phyloP scores from a whole-genome alignment of 2,797 vertebrate genomes.

The Ceyx erithaca region DNA sequence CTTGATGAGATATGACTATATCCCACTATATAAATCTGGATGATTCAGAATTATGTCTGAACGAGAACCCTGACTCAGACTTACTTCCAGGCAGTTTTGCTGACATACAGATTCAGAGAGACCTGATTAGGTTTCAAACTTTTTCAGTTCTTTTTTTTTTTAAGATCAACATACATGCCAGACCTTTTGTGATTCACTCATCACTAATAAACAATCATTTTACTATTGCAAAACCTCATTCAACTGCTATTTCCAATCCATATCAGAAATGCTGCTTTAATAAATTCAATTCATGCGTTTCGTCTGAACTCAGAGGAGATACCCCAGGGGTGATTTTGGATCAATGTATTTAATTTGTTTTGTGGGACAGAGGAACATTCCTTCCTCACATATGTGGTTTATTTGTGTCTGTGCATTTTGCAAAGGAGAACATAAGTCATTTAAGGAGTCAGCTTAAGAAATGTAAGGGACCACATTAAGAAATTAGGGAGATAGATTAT shows the following conservation, averaged over 20 bases:
- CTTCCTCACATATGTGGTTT: constrained; percentile 1
- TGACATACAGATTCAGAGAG: constrained; percentile 36
- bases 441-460: constrained; percentile 14
- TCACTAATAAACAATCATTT: constrained; percentile 57
- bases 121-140: constrained; percentile 28
- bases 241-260: not conserved
- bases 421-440: constrained; percentile 31
- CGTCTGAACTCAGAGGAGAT: not conserved
- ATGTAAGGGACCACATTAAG: constrained; percentile 16
- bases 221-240: constrained; percentile 42
- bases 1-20: not conserved
- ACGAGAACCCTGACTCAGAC: constrained; percentile 18
- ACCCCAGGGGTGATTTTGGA: constrained; percentile 33
- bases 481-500: constrained; percentile 28
- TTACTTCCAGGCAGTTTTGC: constrained; percentile 46
- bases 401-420: constrained; percentile 42
- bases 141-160: constrained; percentile 31
- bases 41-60: not conserved
- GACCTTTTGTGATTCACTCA: constrained; percentile 48
- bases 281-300: not conserved
- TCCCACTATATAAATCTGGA: not conserved
- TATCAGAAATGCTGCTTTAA: constrained; percentile 45
- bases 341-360: constrained; percentile 40
- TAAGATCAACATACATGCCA: constrained; percentile 22
- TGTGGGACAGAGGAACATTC: constrained; percentile 26